Conservation (phyloP, 2,113 vertebrate genomes). For the Pterophyllum scalare region DNA sequence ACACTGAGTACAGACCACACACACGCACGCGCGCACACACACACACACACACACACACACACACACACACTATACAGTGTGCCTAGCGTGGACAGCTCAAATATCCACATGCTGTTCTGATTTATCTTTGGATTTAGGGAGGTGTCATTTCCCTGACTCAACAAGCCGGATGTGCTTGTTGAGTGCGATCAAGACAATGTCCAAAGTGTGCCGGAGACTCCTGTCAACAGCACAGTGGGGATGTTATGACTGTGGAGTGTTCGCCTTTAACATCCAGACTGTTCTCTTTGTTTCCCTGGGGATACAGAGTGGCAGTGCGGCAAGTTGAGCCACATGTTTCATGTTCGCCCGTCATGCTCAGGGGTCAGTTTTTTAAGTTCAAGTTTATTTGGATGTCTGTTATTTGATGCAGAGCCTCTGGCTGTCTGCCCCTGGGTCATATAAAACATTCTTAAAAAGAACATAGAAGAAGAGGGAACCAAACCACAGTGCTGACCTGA, state of each 20-base stretch:
- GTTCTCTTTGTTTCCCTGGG: constrained; percentile 27
- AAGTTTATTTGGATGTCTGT: constrained; percentile 60
- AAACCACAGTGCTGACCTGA: not conserved
- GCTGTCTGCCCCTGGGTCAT: constrained; percentile 19
- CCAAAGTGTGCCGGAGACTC: constrained; percentile 45
- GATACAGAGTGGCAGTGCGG: constrained; percentile 28
- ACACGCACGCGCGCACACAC: constrained; percentile 20
- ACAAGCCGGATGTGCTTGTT: constrained; percentile 35
- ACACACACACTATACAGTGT: not conserved
- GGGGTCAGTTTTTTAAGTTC: constrained; percentile 48
- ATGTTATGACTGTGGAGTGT: constrained; percentile 59
- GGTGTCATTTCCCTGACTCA: constrained; percentile 28
- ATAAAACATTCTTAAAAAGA: constrained; percentile 19
- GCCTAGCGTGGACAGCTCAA: not conserved
- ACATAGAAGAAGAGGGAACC: not conserved
- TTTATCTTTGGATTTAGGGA: constrained; percentile 28
- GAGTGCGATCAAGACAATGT: constrained; percentile 55
- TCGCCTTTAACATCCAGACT: constrained; percentile 26
- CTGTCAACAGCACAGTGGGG: constrained; percentile 58
- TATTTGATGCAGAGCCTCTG: constrained; percentile 11
- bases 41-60: not conserved
- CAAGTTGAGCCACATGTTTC: constrained; percentile 41
- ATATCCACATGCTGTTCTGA: constrained; percentile 38
- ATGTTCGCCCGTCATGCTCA: no score
- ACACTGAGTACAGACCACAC: constrained; percentile 26